A percentile compares a stretch with the other conserved stretches of the same genome.
Evolutionary conservation across 2,888 invertebrate species (phyloP).

Genomic region (Orthonevra nobilis): DNA sequence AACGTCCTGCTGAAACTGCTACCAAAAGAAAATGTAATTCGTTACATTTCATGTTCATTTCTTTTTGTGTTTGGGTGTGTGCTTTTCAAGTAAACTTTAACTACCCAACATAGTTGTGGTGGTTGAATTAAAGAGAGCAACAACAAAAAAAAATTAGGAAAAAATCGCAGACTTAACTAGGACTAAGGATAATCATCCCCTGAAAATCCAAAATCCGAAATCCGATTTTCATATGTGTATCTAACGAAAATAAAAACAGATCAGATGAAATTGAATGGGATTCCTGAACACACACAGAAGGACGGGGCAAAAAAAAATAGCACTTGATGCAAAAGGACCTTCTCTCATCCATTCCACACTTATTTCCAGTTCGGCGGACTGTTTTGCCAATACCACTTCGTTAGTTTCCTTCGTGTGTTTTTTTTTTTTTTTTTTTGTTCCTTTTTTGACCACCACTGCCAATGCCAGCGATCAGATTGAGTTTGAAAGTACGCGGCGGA

Average conservation of each 20-base stretch:
- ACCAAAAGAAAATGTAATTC: constrained; percentile 18
- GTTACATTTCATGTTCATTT: constrained; percentile 14
- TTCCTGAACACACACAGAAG: constrained; percentile 6
- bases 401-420: constrained; percentile 31
- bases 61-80: background rate
- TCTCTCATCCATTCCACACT: constrained; percentile 12
- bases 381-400: constrained; percentile 34
- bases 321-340: constrained; percentile 18
- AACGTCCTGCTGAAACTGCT: constrained; percentile 28
- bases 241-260: constrained; percentile 67
- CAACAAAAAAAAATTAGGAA: too few relatives aligned
- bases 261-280: constrained; percentile 65
- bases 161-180: constrained; percentile 64
- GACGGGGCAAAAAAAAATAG: background rate
- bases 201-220: too few relatives aligned
- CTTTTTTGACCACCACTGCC: constrained; percentile 28
- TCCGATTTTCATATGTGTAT: constrained; percentile 69
- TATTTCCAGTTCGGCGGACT: constrained; percentile 50
- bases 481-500: constrained; percentile 39
- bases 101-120: background rate
- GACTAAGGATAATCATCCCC: constrained; percentile 66
- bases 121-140: constrained; percentile 48
- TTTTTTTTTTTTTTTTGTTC: constrained; percentile 3
- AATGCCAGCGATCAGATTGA: constrained; percentile 46
- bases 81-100: background rate